Base-by-base conservation (phyloP, 1,140 invertebrate genomes). In the Mactra quadrangularis region DNA sequence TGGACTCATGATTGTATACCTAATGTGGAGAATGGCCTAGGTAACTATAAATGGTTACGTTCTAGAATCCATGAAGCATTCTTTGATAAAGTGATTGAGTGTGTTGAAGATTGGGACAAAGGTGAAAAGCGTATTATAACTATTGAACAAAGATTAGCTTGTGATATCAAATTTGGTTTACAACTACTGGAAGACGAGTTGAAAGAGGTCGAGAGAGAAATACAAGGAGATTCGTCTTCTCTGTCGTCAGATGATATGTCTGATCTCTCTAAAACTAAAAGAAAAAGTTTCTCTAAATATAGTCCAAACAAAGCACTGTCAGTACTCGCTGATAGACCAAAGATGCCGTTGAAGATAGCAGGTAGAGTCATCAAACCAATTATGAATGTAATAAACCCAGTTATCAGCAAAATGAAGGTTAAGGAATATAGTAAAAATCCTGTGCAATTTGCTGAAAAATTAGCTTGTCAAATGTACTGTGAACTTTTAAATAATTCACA, bases 181-280 rank as follows among this genome's bases (percentile, higher is more conserved):
- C 33, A 74, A 13, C 47, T 87, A 19, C 59, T 87, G 15, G 81
- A 87, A 75, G 78, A 84, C 9, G 86, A 87, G 47, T 70, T 87
- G 15, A 38, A 85, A 31, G 59, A 68, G 6, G 85, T 87, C 38
- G 71, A 82, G 15, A 74, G 31, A 3, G 76, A 85, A 77, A 79
- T 87, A 33, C n/a, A 74, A 1, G 71, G 71, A 7, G 45, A 59
- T 19, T 19, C 55, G 19, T 83, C 85, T 9, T 55, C 66, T 1
- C 33, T 35, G 3, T 81, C 81, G 19, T 86, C 85, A 2, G 38
- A 66, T 57, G 59, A 59, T 15, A 52, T 38, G 29, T 74, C 47
- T 31, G 31, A 53, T 2, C 4, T 64, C 13, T 47, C 47, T 11
- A 64, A 25, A 53, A 38, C 25, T 11, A 7, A 62, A 41, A 15